Conservation (phyloP, 1,140 invertebrate species). For the Drosophila sechellia region DNA sequence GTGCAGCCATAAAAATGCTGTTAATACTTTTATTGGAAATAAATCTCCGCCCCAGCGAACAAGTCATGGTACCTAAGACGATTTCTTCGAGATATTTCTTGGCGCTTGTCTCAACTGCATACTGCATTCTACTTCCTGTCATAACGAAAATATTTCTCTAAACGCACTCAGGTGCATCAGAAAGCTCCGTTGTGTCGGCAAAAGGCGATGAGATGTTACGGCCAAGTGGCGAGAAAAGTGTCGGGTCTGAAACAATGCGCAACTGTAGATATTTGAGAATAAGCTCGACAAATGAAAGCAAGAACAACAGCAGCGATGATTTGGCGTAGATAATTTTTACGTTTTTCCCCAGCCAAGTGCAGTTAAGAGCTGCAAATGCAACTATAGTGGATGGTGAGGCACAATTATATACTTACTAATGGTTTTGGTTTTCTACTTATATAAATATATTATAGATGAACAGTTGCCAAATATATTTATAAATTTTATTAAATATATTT, state of each 20-base stretch:
- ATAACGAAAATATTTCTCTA: slow-evolving; percentile 51
- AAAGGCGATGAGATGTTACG: slow-evolving; percentile 26
- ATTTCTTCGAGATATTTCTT: slow-evolving; percentile 41
- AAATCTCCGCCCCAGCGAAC: slow-evolving; percentile 30
- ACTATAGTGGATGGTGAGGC: not conserved
- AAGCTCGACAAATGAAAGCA: slow-evolving; percentile 46
- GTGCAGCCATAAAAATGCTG: slow-evolving; percentile 56
- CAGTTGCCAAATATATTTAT: too few relatives aligned
- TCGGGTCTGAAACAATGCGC: slow-evolving; percentile 49
- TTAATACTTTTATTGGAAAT: slow-evolving; percentile 62
- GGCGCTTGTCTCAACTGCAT: slow-evolving; percentile 37
- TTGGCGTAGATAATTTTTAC: slow-evolving; percentile 68
- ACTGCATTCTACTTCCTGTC: slow-evolving; percentile 39
- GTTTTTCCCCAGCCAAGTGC: slow-evolving; percentile 36
- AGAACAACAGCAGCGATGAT: slow-evolving; percentile 52
- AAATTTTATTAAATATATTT: not conserved
- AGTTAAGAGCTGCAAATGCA: not conserved
- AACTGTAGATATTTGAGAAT: slow-evolving; percentile 46
- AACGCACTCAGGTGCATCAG: slow-evolving; percentile 63
- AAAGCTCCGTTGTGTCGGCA: slow-evolving; percentile 52
- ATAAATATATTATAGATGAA: too few relatives aligned
- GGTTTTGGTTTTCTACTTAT: too few relatives aligned
- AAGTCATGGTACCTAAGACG: slow-evolving; percentile 24
- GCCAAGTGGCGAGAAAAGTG: slow-evolving; percentile 41
- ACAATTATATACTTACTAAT: not conserved